These are phyloP conservation scores for Lipophrys pholis DNA, from an alignment of 2,113 vertebrate species.

Conservation along the genomic window DNA sequence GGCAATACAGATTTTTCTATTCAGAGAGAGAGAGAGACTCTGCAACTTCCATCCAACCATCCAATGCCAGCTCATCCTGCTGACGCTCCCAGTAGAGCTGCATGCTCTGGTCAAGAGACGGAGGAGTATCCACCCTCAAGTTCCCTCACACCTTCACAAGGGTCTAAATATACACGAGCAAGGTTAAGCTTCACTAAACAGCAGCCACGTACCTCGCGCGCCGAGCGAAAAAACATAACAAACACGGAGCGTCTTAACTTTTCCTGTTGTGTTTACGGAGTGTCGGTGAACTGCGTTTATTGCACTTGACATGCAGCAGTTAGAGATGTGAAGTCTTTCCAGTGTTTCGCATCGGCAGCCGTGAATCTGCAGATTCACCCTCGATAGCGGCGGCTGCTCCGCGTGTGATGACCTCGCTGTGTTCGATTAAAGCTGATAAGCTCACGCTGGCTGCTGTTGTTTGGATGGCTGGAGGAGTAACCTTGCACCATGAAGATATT, in stretches of 20 bases:
- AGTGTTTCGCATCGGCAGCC: conserved; percentile 18
- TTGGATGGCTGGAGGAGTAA: conserved; percentile 29
- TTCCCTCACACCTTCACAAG: not conserved
- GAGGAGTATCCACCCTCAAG: not conserved
- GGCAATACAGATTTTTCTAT: conserved; percentile 31
- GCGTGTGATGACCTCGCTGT: conserved; percentile 60
- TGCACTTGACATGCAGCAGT: conserved; percentile 13
- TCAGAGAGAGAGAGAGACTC: conserved; percentile 14
- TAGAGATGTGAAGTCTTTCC: conserved; percentile 27
- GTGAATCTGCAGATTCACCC: conserved; percentile 34
- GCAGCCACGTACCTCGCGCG: not conserved
- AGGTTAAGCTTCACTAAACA: not conserved
- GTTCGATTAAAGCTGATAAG: conserved; percentile 48
- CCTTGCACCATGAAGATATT: conserved; percentile 21
- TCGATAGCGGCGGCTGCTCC: conserved; percentile 40
- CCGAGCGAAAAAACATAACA: not conserved
- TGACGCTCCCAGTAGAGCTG: conserved; percentile 27
- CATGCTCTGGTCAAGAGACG: conserved; percentile 2
- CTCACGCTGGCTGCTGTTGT: conserved; percentile 33
- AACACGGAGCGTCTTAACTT: not conserved
- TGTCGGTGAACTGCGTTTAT: not conserved
- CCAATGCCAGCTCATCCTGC: not conserved
- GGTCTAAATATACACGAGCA: conserved; percentile 7
- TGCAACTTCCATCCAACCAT: conserved; percentile 20
- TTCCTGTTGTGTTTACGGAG: not conserved